Evolutionary conservation across 2,797 vertebrate species (phyloP).

Genomic region (Cheirogaleus major): DNA sequence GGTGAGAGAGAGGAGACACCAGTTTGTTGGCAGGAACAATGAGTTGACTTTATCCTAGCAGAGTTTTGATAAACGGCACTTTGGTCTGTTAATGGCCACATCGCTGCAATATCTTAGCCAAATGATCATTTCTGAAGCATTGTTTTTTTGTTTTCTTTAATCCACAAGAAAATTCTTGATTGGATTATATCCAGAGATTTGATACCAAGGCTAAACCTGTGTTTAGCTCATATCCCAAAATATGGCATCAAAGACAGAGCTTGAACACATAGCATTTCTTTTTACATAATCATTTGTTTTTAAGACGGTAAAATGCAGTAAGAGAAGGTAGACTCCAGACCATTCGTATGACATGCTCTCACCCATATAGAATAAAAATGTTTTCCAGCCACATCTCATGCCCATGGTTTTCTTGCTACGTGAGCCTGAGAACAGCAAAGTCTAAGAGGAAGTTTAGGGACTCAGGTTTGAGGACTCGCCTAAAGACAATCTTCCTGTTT

Average conservation of each 20-base stretch:
- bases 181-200: not conserved
- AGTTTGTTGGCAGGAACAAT: not conserved
- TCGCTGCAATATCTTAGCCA: not conserved
- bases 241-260: not conserved
- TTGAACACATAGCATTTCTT: not conserved
- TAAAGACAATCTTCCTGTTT: not conserved
- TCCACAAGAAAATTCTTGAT: not conserved
- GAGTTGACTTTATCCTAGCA: not conserved
- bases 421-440: not conserved
- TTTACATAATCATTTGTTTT: not conserved
- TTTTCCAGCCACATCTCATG: not conserved
- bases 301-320: not conserved
- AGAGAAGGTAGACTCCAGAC: not conserved
- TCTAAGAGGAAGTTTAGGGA: not conserved
- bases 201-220: not conserved
- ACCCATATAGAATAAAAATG: not conserved
- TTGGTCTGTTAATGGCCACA: not conserved
- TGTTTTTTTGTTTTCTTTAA: not conserved
- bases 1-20: not conserved
- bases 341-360: not conserved
- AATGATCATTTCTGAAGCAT: not conserved
- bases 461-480: not conserved
- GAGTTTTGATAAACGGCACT: not conserved
- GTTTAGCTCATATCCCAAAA: not conserved
- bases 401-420: not conserved